phyloP scores from a whole-genome alignment of 2,797 vertebrate species.

The Gymnoscopelus microlampas region DNA sequence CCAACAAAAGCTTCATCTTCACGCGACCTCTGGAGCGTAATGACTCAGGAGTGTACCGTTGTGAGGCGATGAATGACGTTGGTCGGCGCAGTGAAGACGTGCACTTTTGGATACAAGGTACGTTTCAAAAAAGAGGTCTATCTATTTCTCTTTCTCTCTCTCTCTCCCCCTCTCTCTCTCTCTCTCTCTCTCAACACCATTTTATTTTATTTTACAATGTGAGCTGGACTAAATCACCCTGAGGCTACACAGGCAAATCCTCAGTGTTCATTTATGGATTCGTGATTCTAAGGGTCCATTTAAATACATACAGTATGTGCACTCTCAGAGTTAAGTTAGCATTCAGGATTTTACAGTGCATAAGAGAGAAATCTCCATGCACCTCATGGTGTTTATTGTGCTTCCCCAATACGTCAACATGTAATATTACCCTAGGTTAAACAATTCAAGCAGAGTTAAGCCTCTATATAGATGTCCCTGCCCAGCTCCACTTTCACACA shows the following conservation, averaged over 20 bases:
- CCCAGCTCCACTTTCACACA: slow-evolving; percentile 71
- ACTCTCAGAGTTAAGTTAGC: too few relatives aligned
- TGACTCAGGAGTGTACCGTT: slow-evolving; percentile 93
- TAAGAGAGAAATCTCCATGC: not conserved
- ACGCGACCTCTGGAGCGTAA: slow-evolving; percentile 88
- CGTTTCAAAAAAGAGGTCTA: not conserved
- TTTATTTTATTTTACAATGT: slow-evolving; percentile 6
- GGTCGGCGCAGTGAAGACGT: slow-evolving; percentile 87
- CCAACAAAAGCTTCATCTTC: slow-evolving; percentile 91
- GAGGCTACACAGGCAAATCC: slow-evolving; percentile 1
- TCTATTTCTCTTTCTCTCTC: slow-evolving; percentile 43
- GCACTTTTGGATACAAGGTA: slow-evolving; percentile 91
- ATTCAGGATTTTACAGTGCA: not conserved
- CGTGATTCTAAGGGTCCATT: too few relatives aligned
- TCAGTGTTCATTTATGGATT: too few relatives aligned
- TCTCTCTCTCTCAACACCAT: slow-evolving; percentile 14
- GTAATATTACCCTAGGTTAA: slow-evolving; percentile 37
- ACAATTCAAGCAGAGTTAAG: slow-evolving; percentile 49
- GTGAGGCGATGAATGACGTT: slow-evolving; percentile 91
- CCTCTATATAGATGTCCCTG: slow-evolving; percentile 49
- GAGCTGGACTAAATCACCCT: not conserved
- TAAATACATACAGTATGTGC: too few relatives aligned
- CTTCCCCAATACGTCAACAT: slow-evolving; percentile 38
- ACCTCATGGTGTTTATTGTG: slow-evolving; percentile 23
- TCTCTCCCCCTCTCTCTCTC: not conserved